Evolutionary conservation across 2,888 invertebrate genomes (phyloP), one percentile per base, ranked within the genome.

Genomic region (Amphipoea oculea): DNA sequence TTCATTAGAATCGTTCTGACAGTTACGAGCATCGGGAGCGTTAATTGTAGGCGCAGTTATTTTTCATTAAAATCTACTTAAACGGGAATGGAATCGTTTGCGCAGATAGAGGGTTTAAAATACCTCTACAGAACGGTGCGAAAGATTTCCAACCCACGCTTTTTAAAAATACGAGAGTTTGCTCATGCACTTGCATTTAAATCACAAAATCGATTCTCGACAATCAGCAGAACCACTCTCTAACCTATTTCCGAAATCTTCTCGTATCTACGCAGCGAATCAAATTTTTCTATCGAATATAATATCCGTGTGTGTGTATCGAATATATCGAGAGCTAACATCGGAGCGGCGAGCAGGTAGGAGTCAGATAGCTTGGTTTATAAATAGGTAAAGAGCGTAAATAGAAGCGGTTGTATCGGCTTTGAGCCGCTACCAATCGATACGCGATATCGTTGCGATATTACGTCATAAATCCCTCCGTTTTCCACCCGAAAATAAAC

Each of bases 321-420:
- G 72, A 86, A 82, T 86, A 86, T 87, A 88, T 89, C 79, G 87
- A 90, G 88, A 91, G 84, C 88, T 85, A 90, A 88, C 89, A 92
- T 89, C 91, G 89, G 87, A 90, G 84, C 90, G 82, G 88, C 70
- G 91, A 91, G 92, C 95, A 96, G 96, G 96, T 96, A 96, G 95
- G 92, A 94, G 93, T 92, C 90, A 91, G 94, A 95, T 95, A 94
- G 92, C 91, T 92, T 92, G 93, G 92, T 94, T 95, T 96, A 97
- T 96, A 97, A 96, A 97, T 96, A 96, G 96, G 96, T 96, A 96
- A 96, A 94, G 94, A 96, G 95, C 95, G 95, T 96, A 96, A 96
- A 96, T 96, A 96, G 95, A 94, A 94, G 92, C 94, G 93, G 94
- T 95, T 96, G 96, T 96, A 96, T 96, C 94, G 95, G 92, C 95